Evolutionary conservation across 2,113 vertebrate species (phyloP).

Genomic region (Neotragus pygmaeus): DNA sequence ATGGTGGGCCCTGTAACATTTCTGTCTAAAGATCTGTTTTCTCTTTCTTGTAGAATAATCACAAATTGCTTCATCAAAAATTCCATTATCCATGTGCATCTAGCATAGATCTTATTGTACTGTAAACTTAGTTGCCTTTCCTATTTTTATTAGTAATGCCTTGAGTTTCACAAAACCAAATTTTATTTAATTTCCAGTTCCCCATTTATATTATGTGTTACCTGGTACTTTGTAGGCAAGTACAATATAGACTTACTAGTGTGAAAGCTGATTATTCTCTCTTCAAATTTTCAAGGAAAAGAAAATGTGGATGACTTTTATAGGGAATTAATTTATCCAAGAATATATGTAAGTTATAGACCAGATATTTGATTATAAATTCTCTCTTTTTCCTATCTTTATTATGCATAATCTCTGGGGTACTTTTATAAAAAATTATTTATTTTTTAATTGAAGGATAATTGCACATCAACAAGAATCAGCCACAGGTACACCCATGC

Average conservation of each 20-base stretch:
- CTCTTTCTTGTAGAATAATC: background rate
- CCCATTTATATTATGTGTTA: background rate
- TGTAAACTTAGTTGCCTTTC: background rate
- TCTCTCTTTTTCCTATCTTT: background rate
- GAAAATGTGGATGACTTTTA: background rate
- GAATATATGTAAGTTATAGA: background rate
- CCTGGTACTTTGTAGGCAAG: background rate
- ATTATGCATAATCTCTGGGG: background rate
- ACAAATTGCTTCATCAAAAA: background rate
- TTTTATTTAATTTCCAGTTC: background rate
- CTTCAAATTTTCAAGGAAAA: background rate
- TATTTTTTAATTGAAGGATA: background rate
- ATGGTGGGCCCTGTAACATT: background rate
- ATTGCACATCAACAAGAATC: background rate
- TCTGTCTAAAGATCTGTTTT: background rate
- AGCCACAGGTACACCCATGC: background rate
- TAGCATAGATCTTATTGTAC: background rate
- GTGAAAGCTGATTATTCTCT: background rate
- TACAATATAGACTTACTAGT: background rate
- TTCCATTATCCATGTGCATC: background rate
- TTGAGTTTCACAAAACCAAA: background rate
- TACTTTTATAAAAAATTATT: background rate
- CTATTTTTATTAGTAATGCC: background rate
- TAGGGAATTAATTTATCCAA: background rate
- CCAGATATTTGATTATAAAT: background rate